Evolutionary conservation across 2,888 invertebrate genomes (phyloP), one percentile per base, ranked within the genome.

Genomic region (Rutpela maculata): DNA sequence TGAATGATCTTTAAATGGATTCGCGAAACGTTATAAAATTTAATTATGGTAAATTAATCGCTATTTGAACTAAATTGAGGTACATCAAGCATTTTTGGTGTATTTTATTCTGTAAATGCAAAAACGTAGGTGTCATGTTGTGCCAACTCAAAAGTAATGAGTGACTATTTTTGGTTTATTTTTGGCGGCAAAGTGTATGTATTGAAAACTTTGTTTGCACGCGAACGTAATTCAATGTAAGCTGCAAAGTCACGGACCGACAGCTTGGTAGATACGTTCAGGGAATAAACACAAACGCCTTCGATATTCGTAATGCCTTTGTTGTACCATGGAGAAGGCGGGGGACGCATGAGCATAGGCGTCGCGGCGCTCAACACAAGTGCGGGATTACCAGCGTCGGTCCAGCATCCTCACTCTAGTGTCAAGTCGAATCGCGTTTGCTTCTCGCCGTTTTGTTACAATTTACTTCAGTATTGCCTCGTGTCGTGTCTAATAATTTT

Each of bases 201-300:
- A 75, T 69, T 78, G 69, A 76, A 80, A 81, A 81, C 76, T 83
- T 83, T 81, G 73, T 80, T 81, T 81, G 79, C 78, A 80, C 80
- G 81, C 82, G 80, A 82, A 78, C 82, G 83, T 84, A 85, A 84
- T 84, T 85, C 85, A 83, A 85, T 82, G 83, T 82, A 80, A 84
- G 84, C 84, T 83, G 83, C 79, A 84, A 83, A 85, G 85, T 85
- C 85, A 85, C 84, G 86, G 86, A 83, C 87, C 88, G 89, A 88
- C 88, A 88, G 88, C 86, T 88, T 86, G 86, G 84, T 88, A 88
- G 88, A 89, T 89, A 87, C 88, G 89, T 88, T 90, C 87, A 81
- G 89, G 90, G 89, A 89, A 89, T 89, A 89, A 89, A 89, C 89
- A 89, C 89, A 89, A 90, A 88, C 89, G 89, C 89, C 88, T 88